Conservation (phyloP, 2,888 invertebrate species). For the Cephus nigrinus region DNA sequence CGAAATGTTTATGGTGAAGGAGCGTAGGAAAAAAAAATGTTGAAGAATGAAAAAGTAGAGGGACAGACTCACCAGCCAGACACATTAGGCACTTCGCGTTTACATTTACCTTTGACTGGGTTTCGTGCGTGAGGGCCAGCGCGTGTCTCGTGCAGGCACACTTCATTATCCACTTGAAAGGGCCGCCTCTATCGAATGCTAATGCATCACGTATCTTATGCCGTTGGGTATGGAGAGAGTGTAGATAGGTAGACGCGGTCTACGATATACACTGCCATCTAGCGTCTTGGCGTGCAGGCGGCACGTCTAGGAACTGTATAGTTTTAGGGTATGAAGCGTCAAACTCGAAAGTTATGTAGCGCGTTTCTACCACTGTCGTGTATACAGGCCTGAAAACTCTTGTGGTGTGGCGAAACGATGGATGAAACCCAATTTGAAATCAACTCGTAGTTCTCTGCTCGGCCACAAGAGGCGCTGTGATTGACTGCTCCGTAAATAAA, state of each 20-base stretch:
- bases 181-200: slow-evolving; percentile 5
- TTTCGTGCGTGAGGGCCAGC: slow-evolving; percentile 9
- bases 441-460: too few relatives aligned
- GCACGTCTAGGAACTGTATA: neutral
- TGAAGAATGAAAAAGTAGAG: slow-evolving; percentile 17
- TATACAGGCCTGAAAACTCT: too few relatives aligned
- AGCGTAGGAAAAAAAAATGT: slow-evolving; percentile 5
- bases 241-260: neutral
- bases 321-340: neutral
- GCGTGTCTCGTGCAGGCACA: slow-evolving; percentile 7
- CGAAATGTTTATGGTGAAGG: slow-evolving; percentile 9
- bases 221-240: neutral
- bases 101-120: slow-evolving; percentile 30
- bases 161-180: slow-evolving; percentile 20
- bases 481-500: too few relatives aligned
- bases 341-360: too few relatives aligned
- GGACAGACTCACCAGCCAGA: slow-evolving; percentile 12
- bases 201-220: slow-evolving; percentile 2
- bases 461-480: too few relatives aligned
- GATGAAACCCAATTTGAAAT: too few relatives aligned
- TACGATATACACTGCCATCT: neutral
- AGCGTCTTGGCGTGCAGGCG: neutral
- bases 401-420: too few relatives aligned
- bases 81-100: slow-evolving; percentile 36
- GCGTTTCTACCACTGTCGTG: too few relatives aligned